A percentile compares a stretch with the other conserved stretches of the same genome.
Conservation (phyloP, 2,888 invertebrate genomes). For the Amiota mariae region DNA sequence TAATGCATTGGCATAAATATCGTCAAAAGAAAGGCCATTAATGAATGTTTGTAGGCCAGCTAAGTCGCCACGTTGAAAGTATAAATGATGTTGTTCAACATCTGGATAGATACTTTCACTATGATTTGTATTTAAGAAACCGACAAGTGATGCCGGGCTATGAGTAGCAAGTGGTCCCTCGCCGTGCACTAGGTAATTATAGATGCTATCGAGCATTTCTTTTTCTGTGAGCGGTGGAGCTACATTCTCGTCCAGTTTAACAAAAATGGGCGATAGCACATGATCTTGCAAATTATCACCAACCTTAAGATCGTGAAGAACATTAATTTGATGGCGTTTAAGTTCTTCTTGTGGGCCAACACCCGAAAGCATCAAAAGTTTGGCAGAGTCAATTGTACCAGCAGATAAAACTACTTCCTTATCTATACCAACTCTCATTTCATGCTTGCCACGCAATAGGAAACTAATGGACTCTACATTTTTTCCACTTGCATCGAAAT, state of each 20-base stretch:
- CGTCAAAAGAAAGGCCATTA: slow-evolving; percentile 42
- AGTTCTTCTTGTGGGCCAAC: slow-evolving; percentile 64
- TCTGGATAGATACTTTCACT: slow-evolving; percentile 76
- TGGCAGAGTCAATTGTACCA: slow-evolving; percentile 68
- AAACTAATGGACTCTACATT: slow-evolving; percentile 73
- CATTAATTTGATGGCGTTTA: slow-evolving; percentile 49
- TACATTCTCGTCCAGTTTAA: slow-evolving; percentile 70
- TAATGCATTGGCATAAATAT: slow-evolving; percentile 39
- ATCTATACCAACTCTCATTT: slow-evolving; percentile 50
- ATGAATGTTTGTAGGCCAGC: slow-evolving; percentile 37
- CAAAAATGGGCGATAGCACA: slow-evolving; percentile 75
- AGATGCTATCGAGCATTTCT: slow-evolving; percentile 60
- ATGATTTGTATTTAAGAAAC: slow-evolving; percentile 76
- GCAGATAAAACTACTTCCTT: slow-evolving; percentile 69
- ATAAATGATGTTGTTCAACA: slow-evolving; percentile 75
- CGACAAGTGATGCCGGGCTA: slow-evolving; percentile 73
- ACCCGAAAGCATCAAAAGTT: slow-evolving; percentile 70
- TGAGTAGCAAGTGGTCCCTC: slow-evolving; percentile 74
- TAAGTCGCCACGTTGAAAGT: slow-evolving; percentile 52
- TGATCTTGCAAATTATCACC: slow-evolving; percentile 88
- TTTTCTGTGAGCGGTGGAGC: slow-evolving; percentile 53
- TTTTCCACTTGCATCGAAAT: slow-evolving; percentile 73
- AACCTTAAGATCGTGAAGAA: slow-evolving; percentile 72
- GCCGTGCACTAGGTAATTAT: slow-evolving; percentile 74
- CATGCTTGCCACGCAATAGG: slow-evolving; percentile 74